Percentiles rank a stretch among this genome's conserved stretches.
Evolutionary conservation across 1,140 invertebrate species (phyloP).

Genomic region (Papilio helenus): DNA sequence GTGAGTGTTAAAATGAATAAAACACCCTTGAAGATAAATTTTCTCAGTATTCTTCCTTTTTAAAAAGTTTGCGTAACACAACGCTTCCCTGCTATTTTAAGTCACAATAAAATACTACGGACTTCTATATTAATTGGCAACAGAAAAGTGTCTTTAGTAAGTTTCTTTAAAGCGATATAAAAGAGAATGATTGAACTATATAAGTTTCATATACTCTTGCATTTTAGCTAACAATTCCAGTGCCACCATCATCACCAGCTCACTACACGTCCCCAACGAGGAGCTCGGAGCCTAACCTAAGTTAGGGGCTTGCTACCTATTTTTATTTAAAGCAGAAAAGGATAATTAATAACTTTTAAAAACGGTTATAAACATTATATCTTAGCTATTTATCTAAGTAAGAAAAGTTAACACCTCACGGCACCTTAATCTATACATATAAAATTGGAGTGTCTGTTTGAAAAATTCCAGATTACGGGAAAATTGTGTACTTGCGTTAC

Average conservation of each 20-base stretch:
- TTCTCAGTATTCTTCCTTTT: not conserved
- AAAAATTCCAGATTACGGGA: no score
- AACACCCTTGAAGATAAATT: not conserved
- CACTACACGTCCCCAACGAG: no score
- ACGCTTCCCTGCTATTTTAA: not conserved
- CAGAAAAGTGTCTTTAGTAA: not conserved
- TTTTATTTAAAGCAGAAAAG: no score
- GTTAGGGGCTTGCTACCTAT: no score
- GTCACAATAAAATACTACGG: not conserved
- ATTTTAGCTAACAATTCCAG: no score
- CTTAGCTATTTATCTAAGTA: not conserved
- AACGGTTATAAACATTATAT: no score
- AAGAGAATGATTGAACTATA: not conserved
- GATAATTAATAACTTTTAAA: not conserved
- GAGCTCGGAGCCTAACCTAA: no score
- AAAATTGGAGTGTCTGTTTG: no score
- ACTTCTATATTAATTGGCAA: not conserved
- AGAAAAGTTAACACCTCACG: not conserved
- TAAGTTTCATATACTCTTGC: no score
- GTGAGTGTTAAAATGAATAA: not conserved
- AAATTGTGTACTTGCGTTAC: no score
- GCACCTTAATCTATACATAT: not conserved
- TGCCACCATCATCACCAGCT: no score
- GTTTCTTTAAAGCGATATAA: not conserved
- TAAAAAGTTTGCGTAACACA: not conserved